phyloP scores from a whole-genome alignment of 2,113 vertebrate species.

The Sardina pilchardus region DNA sequence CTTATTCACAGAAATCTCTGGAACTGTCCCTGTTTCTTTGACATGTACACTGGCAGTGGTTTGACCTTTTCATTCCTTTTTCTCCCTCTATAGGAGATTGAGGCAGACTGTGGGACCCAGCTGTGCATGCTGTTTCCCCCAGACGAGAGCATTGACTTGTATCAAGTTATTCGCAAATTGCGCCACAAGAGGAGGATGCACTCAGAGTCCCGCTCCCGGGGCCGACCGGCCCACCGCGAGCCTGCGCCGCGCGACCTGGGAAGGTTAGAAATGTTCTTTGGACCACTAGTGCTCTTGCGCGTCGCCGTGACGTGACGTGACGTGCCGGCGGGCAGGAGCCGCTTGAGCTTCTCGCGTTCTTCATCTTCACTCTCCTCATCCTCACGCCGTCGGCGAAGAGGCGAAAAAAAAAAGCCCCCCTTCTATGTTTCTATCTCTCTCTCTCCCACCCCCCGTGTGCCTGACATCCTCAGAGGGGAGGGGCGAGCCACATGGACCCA shows the following conservation, averaged over 20 bases:
- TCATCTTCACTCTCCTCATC: conserved; percentile 75
- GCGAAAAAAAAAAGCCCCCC: background rate
- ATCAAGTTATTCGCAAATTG: conserved; percentile 96
- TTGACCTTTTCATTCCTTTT: background rate
- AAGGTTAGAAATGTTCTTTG: conserved; percentile 99
- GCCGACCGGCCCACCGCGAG: conserved; percentile 85
- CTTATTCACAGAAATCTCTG: background rate
- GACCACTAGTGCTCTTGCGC: conserved; percentile 89
- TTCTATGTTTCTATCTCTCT: background rate
- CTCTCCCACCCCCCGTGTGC: background rate
- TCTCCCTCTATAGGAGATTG: conserved; percentile 84
- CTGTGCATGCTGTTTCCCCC: conserved; percentile 95
- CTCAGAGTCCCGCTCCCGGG: conserved; percentile 90
- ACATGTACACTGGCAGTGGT: background rate
- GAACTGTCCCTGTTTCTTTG: background rate
- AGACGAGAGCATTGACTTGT: conserved; percentile 96
- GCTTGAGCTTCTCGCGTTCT: conserved; percentile 75
- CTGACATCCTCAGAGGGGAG: conserved; percentile 2
- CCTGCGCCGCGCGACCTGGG: conserved; percentile 92
- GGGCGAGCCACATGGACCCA: background rate
- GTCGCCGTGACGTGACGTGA: conserved; percentile 85
- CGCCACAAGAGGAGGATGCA: conserved; percentile 96
- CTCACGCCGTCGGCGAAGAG: conserved; percentile 46
- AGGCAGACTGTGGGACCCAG: conserved; percentile 89
- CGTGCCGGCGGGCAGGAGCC: conserved; percentile 68